A percentile compares a stretch with the other conserved stretches of the same genome.
Evolutionary conservation across 2,888 invertebrate species (phyloP).

Genomic region (Euzophera pinguis): DNA sequence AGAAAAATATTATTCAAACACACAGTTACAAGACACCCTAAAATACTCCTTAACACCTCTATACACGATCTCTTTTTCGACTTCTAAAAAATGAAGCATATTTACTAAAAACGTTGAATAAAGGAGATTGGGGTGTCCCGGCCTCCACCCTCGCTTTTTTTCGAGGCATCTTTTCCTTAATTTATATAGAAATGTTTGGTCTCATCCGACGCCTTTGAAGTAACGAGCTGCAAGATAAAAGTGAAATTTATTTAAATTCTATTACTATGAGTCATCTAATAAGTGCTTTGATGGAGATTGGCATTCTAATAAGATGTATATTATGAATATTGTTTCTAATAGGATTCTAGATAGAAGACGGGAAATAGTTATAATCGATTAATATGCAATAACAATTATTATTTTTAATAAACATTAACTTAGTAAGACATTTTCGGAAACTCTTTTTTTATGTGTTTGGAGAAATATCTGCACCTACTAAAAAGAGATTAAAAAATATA

Average conservation of each 20-base stretch:
- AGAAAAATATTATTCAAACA: slow-evolving; percentile 67
- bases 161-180: slow-evolving; percentile 73
- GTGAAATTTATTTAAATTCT: slow-evolving; percentile 43
- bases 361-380: not conserved
- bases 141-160: slow-evolving; percentile 66
- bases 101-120: slow-evolving; percentile 72
- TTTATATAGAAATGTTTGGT: slow-evolving; percentile 77
- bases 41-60: slow-evolving; percentile 36
- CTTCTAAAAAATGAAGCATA: slow-evolving; percentile 40
- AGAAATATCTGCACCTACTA: too few relatives aligned
- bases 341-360: not conserved
- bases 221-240: slow-evolving; percentile 47
- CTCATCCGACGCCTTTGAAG: slow-evolving; percentile 64
- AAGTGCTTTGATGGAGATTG: not conserved
- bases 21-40: slow-evolving; percentile 27
- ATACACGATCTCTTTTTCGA: slow-evolving; percentile 44
- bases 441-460: too few relatives aligned
- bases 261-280: slow-evolving; percentile 22
- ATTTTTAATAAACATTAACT: not conserved
- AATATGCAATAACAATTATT: not conserved
- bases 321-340: slow-evolving; percentile 9
- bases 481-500: too few relatives aligned
- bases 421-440: too few relatives aligned
- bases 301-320: slow-evolving; percentile 16
- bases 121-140: slow-evolving; percentile 66